Evolutionary conservation across 2,797 vertebrate species (phyloP), one percentile per base, ranked within the genome.

Genomic region (Macroramphosus scolopax): DNA sequence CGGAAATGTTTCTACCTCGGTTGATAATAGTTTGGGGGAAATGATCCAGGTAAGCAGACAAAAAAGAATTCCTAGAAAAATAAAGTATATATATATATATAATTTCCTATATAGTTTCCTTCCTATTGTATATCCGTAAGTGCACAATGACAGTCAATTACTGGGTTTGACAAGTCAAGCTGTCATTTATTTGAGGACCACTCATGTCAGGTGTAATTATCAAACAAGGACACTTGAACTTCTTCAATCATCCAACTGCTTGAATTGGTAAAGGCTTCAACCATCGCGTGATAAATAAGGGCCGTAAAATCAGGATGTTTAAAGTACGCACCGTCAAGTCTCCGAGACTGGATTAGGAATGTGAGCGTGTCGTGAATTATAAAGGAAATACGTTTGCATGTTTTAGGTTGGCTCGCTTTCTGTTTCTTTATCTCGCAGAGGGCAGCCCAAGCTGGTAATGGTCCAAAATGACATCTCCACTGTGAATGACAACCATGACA

Each of bases 401-500:
- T 44, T 65, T 54, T 17, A 32, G 15, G 38, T 63, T 53, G 42
- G 15, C 50, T 59, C 39, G 41, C 51, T 62, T 44, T 47, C 17
- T 37, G 50, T 64, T 38, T 72, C 41, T 70, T 67, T 36, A n/a
- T 57, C 49, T 25, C 61, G 68, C 59, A 72, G 68, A 72, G 67
- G 61, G 60, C 61, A 60, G 55, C 63, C 68, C n/a, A 29, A 44
- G 56, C 12, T 48, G 60, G 14, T 58, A 63, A 74, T 66, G 51
- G 38, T 63, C 70, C 70, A 60, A 66, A 53, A 78, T 68, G 63
- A 75, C 64, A 70, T 80, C 60, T 72, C 69, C 71, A 83, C 72
- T 52, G 76, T 79, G 70, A 83, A 74, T 83, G 72, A 82, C 78
- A 69, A 81, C 72, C 49, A 69, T 83, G 78, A 88, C 81, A 76